Conservation (phyloP, 2,797 vertebrate genomes). For the Aplochiton taeniatus region DNA sequence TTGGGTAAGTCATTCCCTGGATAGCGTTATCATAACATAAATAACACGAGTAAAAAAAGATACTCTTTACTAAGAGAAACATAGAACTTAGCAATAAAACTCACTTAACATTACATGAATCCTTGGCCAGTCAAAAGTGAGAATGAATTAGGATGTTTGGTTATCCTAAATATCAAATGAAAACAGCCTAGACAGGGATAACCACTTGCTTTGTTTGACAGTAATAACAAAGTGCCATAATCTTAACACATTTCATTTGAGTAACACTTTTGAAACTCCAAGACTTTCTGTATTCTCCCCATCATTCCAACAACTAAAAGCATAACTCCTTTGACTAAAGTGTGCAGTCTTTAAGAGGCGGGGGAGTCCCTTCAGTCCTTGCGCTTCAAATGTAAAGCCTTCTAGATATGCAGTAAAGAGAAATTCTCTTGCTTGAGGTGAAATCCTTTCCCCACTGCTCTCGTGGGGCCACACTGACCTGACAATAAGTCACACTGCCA, state of each 20-base stretch:
- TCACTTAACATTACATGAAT: slow-evolving; percentile 49
- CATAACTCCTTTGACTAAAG: slow-evolving; percentile 29
- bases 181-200: slow-evolving; percentile 58
- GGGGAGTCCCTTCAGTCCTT: slow-evolving; percentile 36
- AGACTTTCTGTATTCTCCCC: slow-evolving; percentile 26
- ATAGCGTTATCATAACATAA: not conserved
- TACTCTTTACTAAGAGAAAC: slow-evolving; percentile 34
- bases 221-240: slow-evolving; percentile 20
- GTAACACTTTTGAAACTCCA: slow-evolving; percentile 2
- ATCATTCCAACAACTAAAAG: slow-evolving; percentile 49
- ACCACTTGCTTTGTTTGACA: slow-evolving; percentile 30
- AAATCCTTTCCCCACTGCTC: slow-evolving; percentile 33
- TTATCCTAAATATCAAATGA: slow-evolving; percentile 23
- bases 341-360: slow-evolving; percentile 45
- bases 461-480: slow-evolving; percentile 47
- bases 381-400: slow-evolving; percentile 37
- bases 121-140: slow-evolving; percentile 58
- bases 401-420: slow-evolving; percentile 41
- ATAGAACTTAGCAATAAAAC: slow-evolving; percentile 42
- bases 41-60: slow-evolving; percentile 11
- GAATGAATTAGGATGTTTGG: not conserved
- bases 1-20: not conserved
- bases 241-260: slow-evolving; percentile 21
- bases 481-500: slow-evolving; percentile 45
- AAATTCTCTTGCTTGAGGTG: slow-evolving; percentile 34